phyloP scores from a whole-genome alignment of 2,888 invertebrate species.

The Acrobasis suavella region DNA sequence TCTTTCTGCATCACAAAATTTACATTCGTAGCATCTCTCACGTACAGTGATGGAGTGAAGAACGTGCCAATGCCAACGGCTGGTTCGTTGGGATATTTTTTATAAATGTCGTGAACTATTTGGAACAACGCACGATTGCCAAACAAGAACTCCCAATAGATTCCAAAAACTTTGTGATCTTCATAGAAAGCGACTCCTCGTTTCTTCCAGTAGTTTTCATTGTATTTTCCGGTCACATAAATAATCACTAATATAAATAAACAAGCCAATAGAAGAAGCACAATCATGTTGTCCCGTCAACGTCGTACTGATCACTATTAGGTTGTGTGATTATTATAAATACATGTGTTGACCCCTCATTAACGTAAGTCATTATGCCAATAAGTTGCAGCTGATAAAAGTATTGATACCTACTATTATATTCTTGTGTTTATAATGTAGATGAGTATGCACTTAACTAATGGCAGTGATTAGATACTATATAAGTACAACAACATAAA shows the following conservation, averaged over 20 bases:
- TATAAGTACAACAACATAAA: background rate
- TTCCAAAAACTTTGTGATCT: conserved; percentile 46
- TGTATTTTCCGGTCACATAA: conserved; percentile 46
- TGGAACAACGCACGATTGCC: conserved; percentile 47
- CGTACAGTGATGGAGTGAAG: conserved; percentile 35
- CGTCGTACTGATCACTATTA: background rate
- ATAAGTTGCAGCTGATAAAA: background rate
- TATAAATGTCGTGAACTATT: conserved; percentile 48
- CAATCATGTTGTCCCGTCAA: background rate
- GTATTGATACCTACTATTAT: background rate
- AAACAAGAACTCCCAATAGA: conserved; percentile 47
- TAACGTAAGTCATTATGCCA: background rate
- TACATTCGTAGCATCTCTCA: conserved; percentile 41
- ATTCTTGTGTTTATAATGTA: background rate
- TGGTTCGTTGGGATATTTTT: conserved; percentile 47
- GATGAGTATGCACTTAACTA: background rate
- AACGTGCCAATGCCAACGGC: conserved; percentile 49
- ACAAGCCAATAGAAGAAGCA: background rate
- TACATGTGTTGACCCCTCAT: background rate
- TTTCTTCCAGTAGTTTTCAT: conserved; percentile 56
- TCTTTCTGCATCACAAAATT: conserved; percentile 40
- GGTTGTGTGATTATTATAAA: background rate
- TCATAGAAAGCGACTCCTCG: conserved; percentile 51
- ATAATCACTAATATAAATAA: conserved; percentile 27
- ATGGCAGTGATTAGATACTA: background rate